Conservation (phyloP, 1,140 invertebrate species). For the Drosophila nannoptera region DNA sequence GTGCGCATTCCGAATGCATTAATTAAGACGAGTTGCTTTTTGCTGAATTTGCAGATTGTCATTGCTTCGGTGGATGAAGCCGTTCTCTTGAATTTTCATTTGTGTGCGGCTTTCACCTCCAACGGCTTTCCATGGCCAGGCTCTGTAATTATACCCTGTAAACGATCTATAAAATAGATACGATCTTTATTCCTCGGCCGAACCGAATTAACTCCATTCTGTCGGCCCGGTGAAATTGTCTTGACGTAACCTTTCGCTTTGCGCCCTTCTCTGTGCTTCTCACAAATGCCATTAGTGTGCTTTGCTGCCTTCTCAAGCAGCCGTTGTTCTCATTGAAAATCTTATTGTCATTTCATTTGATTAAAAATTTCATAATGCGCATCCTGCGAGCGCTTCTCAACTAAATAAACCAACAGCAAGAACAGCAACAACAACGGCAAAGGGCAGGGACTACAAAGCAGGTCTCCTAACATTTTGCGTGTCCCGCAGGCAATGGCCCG, state of each 20-base stretch:
- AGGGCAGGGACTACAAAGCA: slow-evolving; percentile 11
- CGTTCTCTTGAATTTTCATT: not conserved
- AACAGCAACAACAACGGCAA: slow-evolving; percentile 12
- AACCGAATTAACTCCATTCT: no score
- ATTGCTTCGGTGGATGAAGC: not conserved
- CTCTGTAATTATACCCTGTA: slow-evolving; percentile 5
- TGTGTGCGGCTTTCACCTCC: slow-evolving; percentile 2
- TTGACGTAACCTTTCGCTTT: not conserved
- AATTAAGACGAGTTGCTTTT: slow-evolving; percentile 2
- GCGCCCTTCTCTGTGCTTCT: not conserved
- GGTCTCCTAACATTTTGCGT: slow-evolving; percentile 51
- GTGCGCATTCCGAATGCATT: not conserved
- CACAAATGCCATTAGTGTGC: slow-evolving; percentile 11
- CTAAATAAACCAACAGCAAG: slow-evolving; percentile 25
- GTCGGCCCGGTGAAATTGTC: not conserved
- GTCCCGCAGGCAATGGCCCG: slow-evolving; percentile 31
- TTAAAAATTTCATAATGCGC: slow-evolving; percentile 69
- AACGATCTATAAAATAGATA: not conserved
- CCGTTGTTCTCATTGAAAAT: slow-evolving; percentile 42
- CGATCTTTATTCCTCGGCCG: no score
- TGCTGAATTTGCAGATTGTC: slow-evolving; percentile 1
- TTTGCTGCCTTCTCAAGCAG: not conserved
- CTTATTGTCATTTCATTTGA: slow-evolving; percentile 72
- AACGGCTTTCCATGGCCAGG: not conserved
- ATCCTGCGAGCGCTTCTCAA: slow-evolving; percentile 51